phyloP scores from a whole-genome alignment of 2,888 invertebrate species.

The Acanthococcus lagerstroemiae region DNA sequence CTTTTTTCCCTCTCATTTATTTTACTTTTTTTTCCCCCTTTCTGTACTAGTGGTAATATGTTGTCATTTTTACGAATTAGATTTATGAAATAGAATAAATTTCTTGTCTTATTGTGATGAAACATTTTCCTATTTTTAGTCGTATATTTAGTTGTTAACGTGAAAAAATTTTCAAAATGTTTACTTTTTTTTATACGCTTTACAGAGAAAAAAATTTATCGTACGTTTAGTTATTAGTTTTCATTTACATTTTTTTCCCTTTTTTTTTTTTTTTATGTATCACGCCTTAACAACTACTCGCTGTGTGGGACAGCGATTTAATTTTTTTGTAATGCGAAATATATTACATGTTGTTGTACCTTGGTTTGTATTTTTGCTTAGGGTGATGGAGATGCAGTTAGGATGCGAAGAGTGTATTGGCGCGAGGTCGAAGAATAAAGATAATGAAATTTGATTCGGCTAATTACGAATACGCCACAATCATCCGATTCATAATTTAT shows the following conservation, averaged over 20 bases:
- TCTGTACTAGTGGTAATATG: too few relatives aligned
- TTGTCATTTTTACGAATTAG: too few relatives aligned
- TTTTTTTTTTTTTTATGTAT: conserved; percentile 16
- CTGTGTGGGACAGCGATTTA: conserved; percentile 14
- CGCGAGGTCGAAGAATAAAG: neutral
- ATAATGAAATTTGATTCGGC: neutral
- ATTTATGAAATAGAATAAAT: neutral
- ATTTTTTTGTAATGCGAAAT: conserved; percentile 18
- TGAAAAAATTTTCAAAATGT: conserved; percentile 3
- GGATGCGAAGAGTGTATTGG: neutral
- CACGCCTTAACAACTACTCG: conserved; percentile 14
- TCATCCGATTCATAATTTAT: neutral
- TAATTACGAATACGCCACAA: neutral
- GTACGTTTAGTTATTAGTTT: too few relatives aligned
- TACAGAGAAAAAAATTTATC: conserved; percentile 1
- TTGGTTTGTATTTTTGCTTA: neutral
- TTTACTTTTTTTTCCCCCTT: too few relatives aligned
- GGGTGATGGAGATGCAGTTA: neutral
- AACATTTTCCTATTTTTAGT: conserved; percentile 14
- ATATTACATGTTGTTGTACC: conserved; percentile 18
- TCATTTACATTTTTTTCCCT: conserved; percentile 16
- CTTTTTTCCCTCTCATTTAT: too few relatives aligned
- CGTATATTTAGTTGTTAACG: conserved; percentile 13
- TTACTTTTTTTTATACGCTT: conserved; percentile 20
- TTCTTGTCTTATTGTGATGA: conserved; percentile 12